Evolutionary conservation across 2,797 vertebrate genomes (phyloP), one percentile per base, ranked within the genome.

Genomic region (Aulostomus chinensis): DNA sequence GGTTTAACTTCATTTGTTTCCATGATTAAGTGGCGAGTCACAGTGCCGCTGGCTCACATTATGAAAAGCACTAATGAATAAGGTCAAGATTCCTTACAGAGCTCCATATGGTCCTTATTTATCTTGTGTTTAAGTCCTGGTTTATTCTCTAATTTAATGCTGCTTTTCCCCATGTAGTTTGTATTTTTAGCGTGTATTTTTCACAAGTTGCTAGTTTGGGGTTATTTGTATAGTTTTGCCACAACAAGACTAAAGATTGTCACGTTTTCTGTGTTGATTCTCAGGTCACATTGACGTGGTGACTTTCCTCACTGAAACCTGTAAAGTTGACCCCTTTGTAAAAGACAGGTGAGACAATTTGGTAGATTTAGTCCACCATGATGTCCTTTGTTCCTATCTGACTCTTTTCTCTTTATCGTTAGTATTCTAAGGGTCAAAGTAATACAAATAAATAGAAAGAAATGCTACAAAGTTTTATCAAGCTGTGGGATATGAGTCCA

Each of bases 291-390:
- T 60, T 5, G 92, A 94, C 13, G 93, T 91, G n/a, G 92, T 94
- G 58, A 87, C 65, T 35, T 95, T 95, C 74, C 86, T 95, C 7
- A 93, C 90, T 4, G 83, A 92, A 53, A 85, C 85, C 35, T 95
- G 94, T 78, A 92, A 88, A 85, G 93, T 94, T 7, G 88, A 94
- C 76, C 93, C 93, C 4, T 93, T 93, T 53, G 86, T 88, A 35
- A 89, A 93, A 64, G 94, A 95, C 81, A 90, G 94, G 93, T 94
- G 72, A 86, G 81, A 22, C n/a, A n/a, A n/a, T n/a, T n/a, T n/a
- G n/a, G n/a, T n/a, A n/a, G n/a, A n/a, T n/a, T n/a, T n/a, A n/a
- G n/a, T n/a, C n/a, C n/a, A n/a, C n/a, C n/a, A n/a, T n/a, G n/a
- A n/a, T n/a, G n/a, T n/a, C n/a, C n/a, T n/a, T n/a, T n/a, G n/a